A percentile compares a stretch with the other conserved stretches of the same genome.
Evolutionary conservation across 1,140 invertebrate species (phyloP).

Genomic region (Helicoverpa armigera): DNA sequence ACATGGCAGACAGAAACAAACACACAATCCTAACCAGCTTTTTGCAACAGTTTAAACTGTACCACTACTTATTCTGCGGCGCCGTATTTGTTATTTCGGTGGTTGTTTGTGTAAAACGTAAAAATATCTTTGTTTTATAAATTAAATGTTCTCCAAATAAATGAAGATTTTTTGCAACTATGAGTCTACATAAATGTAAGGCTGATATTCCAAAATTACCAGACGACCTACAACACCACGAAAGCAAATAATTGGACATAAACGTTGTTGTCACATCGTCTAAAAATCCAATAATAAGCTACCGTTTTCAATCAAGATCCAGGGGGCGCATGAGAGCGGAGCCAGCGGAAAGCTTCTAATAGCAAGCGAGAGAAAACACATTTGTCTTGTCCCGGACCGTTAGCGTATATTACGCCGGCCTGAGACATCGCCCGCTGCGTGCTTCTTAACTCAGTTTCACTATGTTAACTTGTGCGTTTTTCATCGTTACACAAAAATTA

Average conservation of each 20-base stretch:
- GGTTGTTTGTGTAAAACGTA: no score
- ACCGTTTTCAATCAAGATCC: conserved; percentile 74
- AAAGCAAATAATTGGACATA: conserved; percentile 33
- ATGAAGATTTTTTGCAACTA: no score
- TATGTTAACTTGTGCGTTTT: conserved; percentile 63
- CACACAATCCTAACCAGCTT: no score
- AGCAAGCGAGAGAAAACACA: conserved; percentile 82
- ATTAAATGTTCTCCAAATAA: no score
- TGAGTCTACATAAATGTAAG: no score
- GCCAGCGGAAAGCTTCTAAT: conserved; percentile 64
- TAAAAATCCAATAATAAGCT: conserved; percentile 67
- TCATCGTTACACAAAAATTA: conserved; percentile 61
- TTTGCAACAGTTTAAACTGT: no score
- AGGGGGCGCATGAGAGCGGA: conserved; percentile 65
- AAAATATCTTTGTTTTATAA: no score
- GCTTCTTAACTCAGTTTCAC: conserved; percentile 71
- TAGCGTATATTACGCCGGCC: conserved; percentile 82
- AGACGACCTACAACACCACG: conserved; percentile 4
- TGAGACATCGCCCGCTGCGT: conserved; percentile 77
- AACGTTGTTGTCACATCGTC: conserved; percentile 51
- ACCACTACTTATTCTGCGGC: no score
- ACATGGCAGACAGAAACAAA: no score
- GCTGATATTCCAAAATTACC: no score
- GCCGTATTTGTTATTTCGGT: no score
- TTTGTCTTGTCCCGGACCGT: conserved; percentile 84